phyloP scores from a whole-genome alignment of 2,113 vertebrate genomes.

The Phocoena phocoena region DNA sequence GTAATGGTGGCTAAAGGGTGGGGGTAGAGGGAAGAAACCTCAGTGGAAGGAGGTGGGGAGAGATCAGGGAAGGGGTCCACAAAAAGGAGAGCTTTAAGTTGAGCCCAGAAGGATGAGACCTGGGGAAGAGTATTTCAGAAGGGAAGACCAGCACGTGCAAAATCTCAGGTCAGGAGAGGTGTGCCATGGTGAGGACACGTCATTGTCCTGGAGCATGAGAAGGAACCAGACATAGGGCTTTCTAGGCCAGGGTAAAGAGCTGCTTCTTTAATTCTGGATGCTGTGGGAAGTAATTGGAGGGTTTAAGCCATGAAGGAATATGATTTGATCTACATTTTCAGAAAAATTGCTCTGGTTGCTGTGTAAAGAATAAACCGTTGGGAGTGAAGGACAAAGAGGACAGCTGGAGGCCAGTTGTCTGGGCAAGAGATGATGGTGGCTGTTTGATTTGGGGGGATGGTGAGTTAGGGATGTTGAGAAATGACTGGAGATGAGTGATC shows the following conservation, averaged over 20 bases:
- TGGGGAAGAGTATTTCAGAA: neutral
- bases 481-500: neutral
- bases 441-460: neutral
- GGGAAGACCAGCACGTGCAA: neutral
- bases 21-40: neutral
- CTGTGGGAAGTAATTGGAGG: neutral
- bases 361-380: neutral
- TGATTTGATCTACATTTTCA: neutral
- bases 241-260: neutral
- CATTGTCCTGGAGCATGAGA: accelerated
- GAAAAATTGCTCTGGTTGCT: neutral
- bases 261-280: neutral
- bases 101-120: neutral
- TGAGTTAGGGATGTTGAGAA: neutral
- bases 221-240: neutral
- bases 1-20: neutral
- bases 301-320: neutral
- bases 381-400: neutral
- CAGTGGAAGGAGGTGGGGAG: too few species aligned
- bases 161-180: neutral
- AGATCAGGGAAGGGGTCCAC: neutral
- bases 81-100: neutral
- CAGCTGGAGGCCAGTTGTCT: neutral
- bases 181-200: accelerated
- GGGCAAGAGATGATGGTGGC: neutral